Conservation (phyloP, 2,888 invertebrate species). For the Halictus ligatus region DNA sequence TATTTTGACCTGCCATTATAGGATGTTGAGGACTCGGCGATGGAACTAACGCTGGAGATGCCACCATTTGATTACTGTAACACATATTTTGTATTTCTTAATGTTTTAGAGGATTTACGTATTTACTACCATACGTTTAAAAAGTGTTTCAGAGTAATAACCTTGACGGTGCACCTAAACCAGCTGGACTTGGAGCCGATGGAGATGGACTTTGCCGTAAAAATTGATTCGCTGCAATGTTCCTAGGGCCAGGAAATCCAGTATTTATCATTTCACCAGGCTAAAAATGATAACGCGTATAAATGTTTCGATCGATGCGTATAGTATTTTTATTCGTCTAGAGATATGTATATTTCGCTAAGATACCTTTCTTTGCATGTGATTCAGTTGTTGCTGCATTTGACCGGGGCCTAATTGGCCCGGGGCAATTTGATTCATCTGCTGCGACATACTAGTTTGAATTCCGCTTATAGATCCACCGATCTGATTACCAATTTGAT, state of each 20-base stretch:
- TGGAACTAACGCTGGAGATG: slow-evolving; percentile 89
- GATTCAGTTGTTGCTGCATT: slow-evolving; percentile 85
- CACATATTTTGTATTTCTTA: slow-evolving; percentile 18
- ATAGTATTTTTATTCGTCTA: no score
- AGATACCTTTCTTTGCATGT: slow-evolving; percentile 81
- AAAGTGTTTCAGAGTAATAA: slow-evolving; percentile 50
- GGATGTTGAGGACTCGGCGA: slow-evolving; percentile 89
- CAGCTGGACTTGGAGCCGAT: slow-evolving; percentile 90
- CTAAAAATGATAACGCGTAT: slow-evolving; percentile 61
- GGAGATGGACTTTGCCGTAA: slow-evolving; percentile 92
- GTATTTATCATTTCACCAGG: slow-evolving; percentile 85
- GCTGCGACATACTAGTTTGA: slow-evolving; percentile 80
- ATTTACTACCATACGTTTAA: neutral
- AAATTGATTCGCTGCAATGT: slow-evolving; percentile 91
- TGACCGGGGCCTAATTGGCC: slow-evolving; percentile 80
- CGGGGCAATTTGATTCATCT: slow-evolving; percentile 83
- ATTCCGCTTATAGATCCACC: slow-evolving; percentile 79
- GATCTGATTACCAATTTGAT: slow-evolving; percentile 83
- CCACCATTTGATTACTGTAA: slow-evolving; percentile 87
- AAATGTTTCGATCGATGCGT: neutral
- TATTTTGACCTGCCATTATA: slow-evolving; percentile 87
- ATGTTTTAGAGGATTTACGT: neutral
- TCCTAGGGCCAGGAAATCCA: slow-evolving; percentile 86
- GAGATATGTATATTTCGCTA: neutral
- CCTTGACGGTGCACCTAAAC: slow-evolving; percentile 86